Percentiles rank a stretch among this genome's conserved stretches.
These are phyloP conservation scores for Merops nubicus DNA, from an alignment of 2,113 vertebrate genomes.

Conservation along the genomic window DNA sequence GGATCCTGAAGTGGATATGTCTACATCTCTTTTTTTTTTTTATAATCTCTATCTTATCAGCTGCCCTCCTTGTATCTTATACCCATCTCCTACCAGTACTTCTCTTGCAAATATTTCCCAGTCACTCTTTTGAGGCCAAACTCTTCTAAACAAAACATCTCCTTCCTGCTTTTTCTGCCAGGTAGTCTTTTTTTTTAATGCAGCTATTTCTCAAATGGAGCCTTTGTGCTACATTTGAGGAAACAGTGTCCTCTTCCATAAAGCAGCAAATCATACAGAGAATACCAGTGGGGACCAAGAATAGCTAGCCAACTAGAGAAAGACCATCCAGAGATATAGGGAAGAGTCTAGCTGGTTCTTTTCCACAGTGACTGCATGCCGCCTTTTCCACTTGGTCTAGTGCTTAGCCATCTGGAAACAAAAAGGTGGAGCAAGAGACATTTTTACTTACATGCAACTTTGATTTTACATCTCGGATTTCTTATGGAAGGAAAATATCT, in stretches of 20 bases:
- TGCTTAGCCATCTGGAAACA: background rate
- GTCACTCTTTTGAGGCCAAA: background rate
- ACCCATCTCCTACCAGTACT: background rate
- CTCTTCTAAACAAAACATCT: background rate
- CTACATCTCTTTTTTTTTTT: background rate
- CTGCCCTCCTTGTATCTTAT: background rate
- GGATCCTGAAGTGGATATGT: background rate
- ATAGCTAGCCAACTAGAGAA: background rate
- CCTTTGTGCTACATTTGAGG: background rate
- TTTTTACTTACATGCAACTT: background rate
- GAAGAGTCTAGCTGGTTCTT: background rate
- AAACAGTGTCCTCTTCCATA: background rate
- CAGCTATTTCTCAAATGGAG: background rate
- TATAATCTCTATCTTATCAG: background rate
- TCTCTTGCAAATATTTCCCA: background rate
- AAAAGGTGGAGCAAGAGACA: background rate
- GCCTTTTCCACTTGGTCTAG: background rate
- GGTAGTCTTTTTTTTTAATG: background rate
- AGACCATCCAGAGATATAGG: background rate
- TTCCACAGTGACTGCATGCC: background rate
- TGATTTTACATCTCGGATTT: background rate
- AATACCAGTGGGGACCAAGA: background rate
- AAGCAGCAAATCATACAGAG: background rate
- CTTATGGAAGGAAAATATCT: background rate
- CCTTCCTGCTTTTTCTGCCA: background rate